These are phyloP conservation scores for Micromussa lordhowensis DNA, from an alignment of 92 coral and sea anemone genomes.

Conservation along the genomic window DNA sequence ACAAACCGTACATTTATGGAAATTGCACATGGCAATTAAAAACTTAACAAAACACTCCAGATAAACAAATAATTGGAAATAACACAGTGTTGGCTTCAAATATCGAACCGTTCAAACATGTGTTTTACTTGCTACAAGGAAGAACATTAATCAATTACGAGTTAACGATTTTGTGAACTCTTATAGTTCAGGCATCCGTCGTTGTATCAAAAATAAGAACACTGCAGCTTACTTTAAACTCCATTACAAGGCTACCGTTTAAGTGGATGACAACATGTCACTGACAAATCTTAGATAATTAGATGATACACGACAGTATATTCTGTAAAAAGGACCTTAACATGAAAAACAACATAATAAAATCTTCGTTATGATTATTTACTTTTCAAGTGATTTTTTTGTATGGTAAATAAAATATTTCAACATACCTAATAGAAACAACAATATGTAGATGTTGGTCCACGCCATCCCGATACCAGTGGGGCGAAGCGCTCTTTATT, in stretches of 20 bases:
- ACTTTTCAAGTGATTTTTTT: neutral
- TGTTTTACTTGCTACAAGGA: neutral
- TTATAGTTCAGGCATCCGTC: neutral
- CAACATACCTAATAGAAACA: conserved; percentile 6
- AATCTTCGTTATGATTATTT: neutral
- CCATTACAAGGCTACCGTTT: no score
- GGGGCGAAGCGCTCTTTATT: neutral
- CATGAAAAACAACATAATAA: neutral
- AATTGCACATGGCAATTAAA: neutral
- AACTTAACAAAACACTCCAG: neutral
- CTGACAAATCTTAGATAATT: neutral
- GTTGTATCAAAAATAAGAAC: no score
- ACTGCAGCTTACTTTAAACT: no score
- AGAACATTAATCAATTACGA: neutral
- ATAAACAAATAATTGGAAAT: neutral
- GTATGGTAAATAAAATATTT: neutral
- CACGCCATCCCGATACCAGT: neutral
- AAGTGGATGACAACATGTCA: no score
- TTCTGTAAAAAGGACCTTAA: neutral
- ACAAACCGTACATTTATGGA: neutral
- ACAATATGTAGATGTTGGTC: neutral
- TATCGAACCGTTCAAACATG: neutral
- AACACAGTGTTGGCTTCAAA: neutral
- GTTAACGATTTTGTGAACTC: neutral
- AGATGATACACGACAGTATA: neutral